These are phyloP conservation scores for Buphagus erythrorhynchus DNA, from an alignment of 2,797 vertebrate genomes.

Conservation along the genomic window DNA sequence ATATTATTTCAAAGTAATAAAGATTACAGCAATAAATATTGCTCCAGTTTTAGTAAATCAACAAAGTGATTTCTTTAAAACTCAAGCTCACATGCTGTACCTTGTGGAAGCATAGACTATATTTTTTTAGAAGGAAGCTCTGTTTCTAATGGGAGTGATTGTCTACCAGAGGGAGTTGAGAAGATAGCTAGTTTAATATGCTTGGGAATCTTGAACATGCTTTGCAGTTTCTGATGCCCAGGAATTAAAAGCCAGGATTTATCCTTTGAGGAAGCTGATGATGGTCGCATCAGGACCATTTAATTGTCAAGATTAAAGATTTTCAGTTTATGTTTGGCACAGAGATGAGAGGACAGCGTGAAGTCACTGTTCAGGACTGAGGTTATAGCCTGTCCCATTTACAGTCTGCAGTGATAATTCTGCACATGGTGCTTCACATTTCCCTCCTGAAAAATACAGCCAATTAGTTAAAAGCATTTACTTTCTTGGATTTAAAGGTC, in stretches of 20 bases:
- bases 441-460: not conserved
- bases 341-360: not conserved
- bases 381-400: not conserved
- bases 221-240: not conserved
- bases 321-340: not conserved
- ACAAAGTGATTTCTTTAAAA: not conserved
- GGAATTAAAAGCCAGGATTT: not conserved
- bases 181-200: not conserved
- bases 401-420: not conserved
- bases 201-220: not conserved
- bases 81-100: not conserved
- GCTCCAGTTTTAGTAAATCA: not conserved
- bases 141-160: not conserved
- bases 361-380: not conserved
- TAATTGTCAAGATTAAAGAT: not conserved
- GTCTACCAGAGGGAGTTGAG: not conserved
- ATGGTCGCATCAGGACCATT: not conserved
- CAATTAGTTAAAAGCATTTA: not conserved
- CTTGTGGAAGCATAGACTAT: not conserved
- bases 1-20: not conserved
- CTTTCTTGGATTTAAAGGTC: not conserved
- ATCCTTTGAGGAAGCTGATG: not conserved
- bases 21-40: not conserved
- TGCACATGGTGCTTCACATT: not conserved
- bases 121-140: not conserved